These are phyloP conservation scores for Melanotaenia duboulayi DNA, from an alignment of 2,113 vertebrate genomes.

Conservation along the genomic window DNA sequence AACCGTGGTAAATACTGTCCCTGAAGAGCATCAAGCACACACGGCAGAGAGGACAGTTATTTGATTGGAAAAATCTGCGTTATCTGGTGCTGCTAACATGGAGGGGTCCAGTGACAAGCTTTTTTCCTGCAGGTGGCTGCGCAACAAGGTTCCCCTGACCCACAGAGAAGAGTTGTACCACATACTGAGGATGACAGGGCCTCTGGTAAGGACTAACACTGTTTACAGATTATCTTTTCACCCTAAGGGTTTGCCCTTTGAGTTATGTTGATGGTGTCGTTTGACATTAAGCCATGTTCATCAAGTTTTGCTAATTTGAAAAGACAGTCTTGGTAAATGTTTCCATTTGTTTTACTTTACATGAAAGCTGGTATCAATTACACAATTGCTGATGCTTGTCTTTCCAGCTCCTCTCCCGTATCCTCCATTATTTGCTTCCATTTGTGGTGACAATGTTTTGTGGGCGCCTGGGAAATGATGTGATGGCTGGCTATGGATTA, in stretches of 20 bases:
- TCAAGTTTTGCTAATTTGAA: not conserved
- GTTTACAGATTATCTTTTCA: not conserved
- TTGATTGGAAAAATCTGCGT: not conserved
- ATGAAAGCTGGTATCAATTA: not conserved
- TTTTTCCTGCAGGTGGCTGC: slow-evolving; percentile 73
- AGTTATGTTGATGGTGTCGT: not conserved
- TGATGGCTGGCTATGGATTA: slow-evolving; percentile 89
- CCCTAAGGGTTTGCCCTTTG: not conserved
- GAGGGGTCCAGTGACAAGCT: slow-evolving; percentile 64
- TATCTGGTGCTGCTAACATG: slow-evolving; percentile 37
- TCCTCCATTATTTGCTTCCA: slow-evolving; percentile 89
- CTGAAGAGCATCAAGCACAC: slow-evolving; percentile 5
- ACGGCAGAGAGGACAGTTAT: slow-evolving; percentile 20
- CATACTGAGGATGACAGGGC: slow-evolving; percentile 76
- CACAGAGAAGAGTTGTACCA: slow-evolving; percentile 78
- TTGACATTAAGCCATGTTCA: not conserved
- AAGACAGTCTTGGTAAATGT: too few species aligned
- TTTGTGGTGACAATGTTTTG: slow-evolving; percentile 94
- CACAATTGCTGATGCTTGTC: slow-evolving; percentile 17
- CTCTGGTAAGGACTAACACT: slow-evolving; percentile 68
- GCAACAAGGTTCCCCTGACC: slow-evolving; percentile 60
- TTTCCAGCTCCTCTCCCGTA: slow-evolving; percentile 86
- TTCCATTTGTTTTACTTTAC: not conserved
- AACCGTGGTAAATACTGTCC: slow-evolving; percentile 19
- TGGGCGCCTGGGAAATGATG: slow-evolving; percentile 90